Evolutionary conservation across 2,888 invertebrate species (phyloP), one percentile per base, ranked within the genome.

Genomic region (Epistrophe eligans): DNA sequence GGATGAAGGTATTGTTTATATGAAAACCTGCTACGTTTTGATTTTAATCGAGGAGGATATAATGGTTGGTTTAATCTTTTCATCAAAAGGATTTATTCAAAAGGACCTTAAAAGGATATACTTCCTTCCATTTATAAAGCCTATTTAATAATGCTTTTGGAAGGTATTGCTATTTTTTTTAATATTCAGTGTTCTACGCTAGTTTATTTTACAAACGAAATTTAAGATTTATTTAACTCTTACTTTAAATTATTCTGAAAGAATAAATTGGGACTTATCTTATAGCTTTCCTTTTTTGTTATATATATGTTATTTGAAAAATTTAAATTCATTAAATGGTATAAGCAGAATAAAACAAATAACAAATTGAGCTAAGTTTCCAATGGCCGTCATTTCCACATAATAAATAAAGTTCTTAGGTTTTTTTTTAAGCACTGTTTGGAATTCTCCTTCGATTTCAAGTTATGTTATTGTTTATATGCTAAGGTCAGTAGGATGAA

Each of bases 21-120:
- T 28, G 4, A 43, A 28, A 32, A 57, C 4, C 32, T 28, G 13
- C 13, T 57, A n/a, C 2, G n/a, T n/a, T 32, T 57, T 32, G n/a
- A 57, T 32, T 32, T 32, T n/a, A 57, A 57, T 57, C 32, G n/a
- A 57, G n/a, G n/a, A 57, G n/a, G 15, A 57, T 32, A 32, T n/a
- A 57, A 32, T 57, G 4, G 13, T 32, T 10, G 32, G 4, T 57
- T 57, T 32, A 57, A 57, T 57, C 57, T n/a, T 57, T 57, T 32
- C n/a, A 32, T 32, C 32, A 57, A 57, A 57, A 57, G 57, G 57
- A 28, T 32, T 57, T 57, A 28, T 32, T n/a, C 9, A 57, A 4
- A 57, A 57, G 1, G 4, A 57, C 32, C 9, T 9, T 57, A 4
- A 32, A 57, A 57, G 15, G 32, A 9, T 17, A 5, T 15, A 4